Evolutionary conservation across 2,888 invertebrate species (phyloP), one percentile per base, ranked within the genome.

Genomic region (Sphaerophoria taeniata): DNA sequence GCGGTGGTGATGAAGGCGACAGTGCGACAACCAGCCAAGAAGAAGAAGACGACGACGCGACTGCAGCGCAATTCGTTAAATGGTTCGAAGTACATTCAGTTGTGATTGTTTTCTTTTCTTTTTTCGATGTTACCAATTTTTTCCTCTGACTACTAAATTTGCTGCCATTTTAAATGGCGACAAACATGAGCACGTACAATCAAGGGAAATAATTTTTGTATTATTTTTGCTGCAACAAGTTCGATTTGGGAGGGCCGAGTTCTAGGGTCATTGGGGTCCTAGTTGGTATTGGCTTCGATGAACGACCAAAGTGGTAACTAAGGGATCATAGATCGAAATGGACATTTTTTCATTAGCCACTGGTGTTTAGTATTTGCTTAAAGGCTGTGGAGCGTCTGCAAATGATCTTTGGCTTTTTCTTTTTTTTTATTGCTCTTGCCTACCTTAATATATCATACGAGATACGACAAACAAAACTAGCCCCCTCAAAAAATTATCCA

Each of bases 101-200:
- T 53, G 34, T 43, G 9, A n/a, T 56, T 51, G 43, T 33, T 24
- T 51, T 14, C 14, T 63, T 43, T 34, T 60, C 2, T 14, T 34
- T 1, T 58, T 65, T 51, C 73, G 60, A 36, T 51, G 63, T 83
- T 83, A 53, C 43, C 31, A 71, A 58, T 69, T 71, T 51, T 47
- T 67, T 33, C 12, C 31, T 43, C 74, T 53, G 33, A 11, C 11
- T 12, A 5, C 33, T 55, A 60, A 47, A 67, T 67, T 77, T 70
- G 72, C 61, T 75, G 71, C 81, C 72, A 85, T 81, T 81, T 85
- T 85, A 81, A 85, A 85, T 81, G 81, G 81, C 81, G 76, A 76
- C 73, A 76, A 81, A 85, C 85, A 85, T 85, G 81, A 85, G 72
- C 85, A 81, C 85, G 85, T 77, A 85, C 81, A 81, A 85, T 85